phyloP scores from a whole-genome alignment of 2,797 vertebrate genomes.

The Enteromius treurensis region DNA sequence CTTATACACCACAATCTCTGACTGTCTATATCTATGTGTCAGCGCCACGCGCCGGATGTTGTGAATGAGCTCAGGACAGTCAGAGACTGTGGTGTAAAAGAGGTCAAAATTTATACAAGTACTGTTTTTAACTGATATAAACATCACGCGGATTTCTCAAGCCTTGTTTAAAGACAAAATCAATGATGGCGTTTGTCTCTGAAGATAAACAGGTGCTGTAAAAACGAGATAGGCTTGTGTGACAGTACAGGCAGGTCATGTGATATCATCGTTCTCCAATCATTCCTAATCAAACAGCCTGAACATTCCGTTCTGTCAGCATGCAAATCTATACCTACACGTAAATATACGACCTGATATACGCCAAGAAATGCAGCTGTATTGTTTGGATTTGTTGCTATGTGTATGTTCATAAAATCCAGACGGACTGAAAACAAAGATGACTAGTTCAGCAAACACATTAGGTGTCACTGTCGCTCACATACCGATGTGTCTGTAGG shows the following conservation, averaged over 20 bases:
- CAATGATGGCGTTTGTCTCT: neutral
- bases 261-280: constrained; percentile 19
- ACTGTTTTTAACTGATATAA: neutral
- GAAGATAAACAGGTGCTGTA: neutral
- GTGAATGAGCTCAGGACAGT: too few species aligned
- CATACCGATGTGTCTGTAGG: constrained; percentile 4
- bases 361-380: neutral
- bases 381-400: constrained; percentile 38
- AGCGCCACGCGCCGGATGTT: too few species aligned
- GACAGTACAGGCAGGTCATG: neutral
- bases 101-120: too few species aligned
- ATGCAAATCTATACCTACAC: neutral
- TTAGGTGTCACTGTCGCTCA: constrained; percentile 23
- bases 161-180: neutral
- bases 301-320: constrained; percentile 18
- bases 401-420: constrained; percentile 3
- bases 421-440: constrained; percentile 6
- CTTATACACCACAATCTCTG: too few species aligned
- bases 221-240: neutral
- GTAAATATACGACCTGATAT: neutral
- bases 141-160: neutral
- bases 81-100: too few species aligned
- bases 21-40: too few species aligned
- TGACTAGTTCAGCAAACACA: constrained; percentile 3
- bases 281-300: neutral